Evolutionary conservation across 2,888 invertebrate species (phyloP).

Genomic region (Drosophila barbarae): DNA sequence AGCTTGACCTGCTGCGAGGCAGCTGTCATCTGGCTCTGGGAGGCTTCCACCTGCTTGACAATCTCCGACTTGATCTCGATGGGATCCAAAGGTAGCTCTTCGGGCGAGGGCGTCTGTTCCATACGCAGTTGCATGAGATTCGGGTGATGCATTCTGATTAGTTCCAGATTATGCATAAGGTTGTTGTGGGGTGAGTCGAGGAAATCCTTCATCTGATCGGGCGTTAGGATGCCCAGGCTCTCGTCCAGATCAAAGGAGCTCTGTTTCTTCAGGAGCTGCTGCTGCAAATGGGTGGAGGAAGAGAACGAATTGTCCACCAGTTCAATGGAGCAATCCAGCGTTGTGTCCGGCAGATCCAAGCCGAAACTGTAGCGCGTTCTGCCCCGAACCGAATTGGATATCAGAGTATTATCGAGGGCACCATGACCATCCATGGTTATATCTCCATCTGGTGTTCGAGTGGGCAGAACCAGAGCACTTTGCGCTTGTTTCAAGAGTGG

Average conservation of each 20-base stretch:
- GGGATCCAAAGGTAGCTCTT: constrained; percentile 90
- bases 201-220: constrained; percentile 91
- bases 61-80: constrained; percentile 83
- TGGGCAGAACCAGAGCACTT: constrained; percentile 73
- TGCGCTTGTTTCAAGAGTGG: constrained; percentile 68
- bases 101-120: constrained; percentile 91
- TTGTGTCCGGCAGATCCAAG: constrained; percentile 77
- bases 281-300: constrained; percentile 68
- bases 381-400: constrained; percentile 7
- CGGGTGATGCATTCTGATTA: constrained; percentile 78
- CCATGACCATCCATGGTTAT: constrained; percentile 26
- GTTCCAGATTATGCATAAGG: constrained; percentile 78
- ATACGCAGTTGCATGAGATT: constrained; percentile 80
- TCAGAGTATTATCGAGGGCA: constrained; percentile 51
- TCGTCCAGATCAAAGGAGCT: constrained; percentile 90
- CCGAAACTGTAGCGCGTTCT: constrained; percentile 78
- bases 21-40: not conserved
- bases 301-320: constrained; percentile 78
- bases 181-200: constrained; percentile 82
- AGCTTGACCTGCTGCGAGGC: constrained; percentile 81
- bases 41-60: constrained; percentile 79
- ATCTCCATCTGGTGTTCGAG: constrained; percentile 70
- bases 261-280: constrained; percentile 82
- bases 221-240: constrained; percentile 91
- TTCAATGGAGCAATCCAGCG: constrained; percentile 79